Evolutionary conservation across 2,888 invertebrate genomes (phyloP), one percentile per base, ranked within the genome.

Genomic region (Pyrochroa serraticornis): DNA sequence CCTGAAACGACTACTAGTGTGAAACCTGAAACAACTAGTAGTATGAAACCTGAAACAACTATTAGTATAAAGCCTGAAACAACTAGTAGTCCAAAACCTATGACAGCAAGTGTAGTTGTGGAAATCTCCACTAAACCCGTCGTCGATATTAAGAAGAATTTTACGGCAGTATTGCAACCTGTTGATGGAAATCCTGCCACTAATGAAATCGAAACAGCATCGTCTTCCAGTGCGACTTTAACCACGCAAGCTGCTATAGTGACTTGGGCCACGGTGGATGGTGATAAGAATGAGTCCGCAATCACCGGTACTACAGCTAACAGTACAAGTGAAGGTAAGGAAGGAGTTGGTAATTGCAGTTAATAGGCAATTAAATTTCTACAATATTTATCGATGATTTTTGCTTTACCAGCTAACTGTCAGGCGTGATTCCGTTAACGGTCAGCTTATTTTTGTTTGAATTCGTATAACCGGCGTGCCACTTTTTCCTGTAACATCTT

Each of bases 181-280:
- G 67, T 75, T 6, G 46, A 60, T 57, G 75, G 74, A 31, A 75
- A 75, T 64, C 60, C 68, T 2, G 71, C 68, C 5, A 73, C 73
- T 9, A 77, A 77, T 58, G 76, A 76, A 68, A 75, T 75, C 38
- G 59, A 58, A 22, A 49, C 44, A n/a, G 41, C 50, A 13, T 34
- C 33, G 52, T 58, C 66, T 5, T 66, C 70, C 31, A 67, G n/a
- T n/a, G n/a, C 59, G 34, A 50, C 69, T 10, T 67, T 76, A 7
- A 74, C 78, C 0, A 76, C 76, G 0, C 65, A 75, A 13, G 78
- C 79, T 0, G 77, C 79, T 6, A 64, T 83, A 7, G 80, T 83
- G 6, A 83, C 83, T 0, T 83, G 83, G 83, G 80, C 81, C 1
- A 78, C 81, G 0, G 76, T 75, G 46, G 79, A 81, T 10, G 79